Base-by-base conservation (phyloP, 2,797 vertebrate genomes). In the Octomys mimax region DNA sequence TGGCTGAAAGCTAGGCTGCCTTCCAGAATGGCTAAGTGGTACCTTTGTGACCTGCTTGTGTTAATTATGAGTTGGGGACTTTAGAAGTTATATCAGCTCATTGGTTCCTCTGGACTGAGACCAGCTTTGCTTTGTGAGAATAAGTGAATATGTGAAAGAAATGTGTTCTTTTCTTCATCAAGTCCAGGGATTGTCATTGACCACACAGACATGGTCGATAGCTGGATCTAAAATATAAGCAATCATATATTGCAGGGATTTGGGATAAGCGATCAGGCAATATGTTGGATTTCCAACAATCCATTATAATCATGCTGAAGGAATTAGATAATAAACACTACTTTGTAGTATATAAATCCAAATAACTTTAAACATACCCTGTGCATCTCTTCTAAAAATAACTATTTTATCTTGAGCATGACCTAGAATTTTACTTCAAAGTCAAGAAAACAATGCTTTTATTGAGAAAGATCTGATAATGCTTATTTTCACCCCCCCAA, bases 11-110 rank as follows among this genome's bases (percentile, higher is more conserved):
- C 66, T 96, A 28, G 87, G 94, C 89, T 66, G 85, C 68, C 54
- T 95, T 97, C 95, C 95, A 97, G 87, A 90, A 93, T 59, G 77
- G 79, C 96, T 97, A 97, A 97, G 94, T 96, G 93, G 81, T 95
- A 95, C 94, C 93, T 96, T 90, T 93, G 87, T 96, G 96, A 96
- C 89, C 96, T 61, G 46, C 89, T 89, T 90, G 93, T 79, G 95
- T 95, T 96, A 96, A 97, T 96, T 91, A 96, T 83, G 85, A 93
- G 85, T 88, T 92, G 89, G 73, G 31, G 18, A 93, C 79, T 88
- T 86, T 24, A 46, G 90, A 87, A 93, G 81, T 61, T 85, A 42
- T 89, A 96, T 93, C 94, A 97, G 87, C n/a, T 96, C 85, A 93
- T 16, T 95, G 91, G 81, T 92, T 83, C 33, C 54, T 70, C 79